These are phyloP conservation scores for Heteromormyrus szaboi DNA, from an alignment of 2,797 vertebrate species.

Conservation along the genomic window DNA sequence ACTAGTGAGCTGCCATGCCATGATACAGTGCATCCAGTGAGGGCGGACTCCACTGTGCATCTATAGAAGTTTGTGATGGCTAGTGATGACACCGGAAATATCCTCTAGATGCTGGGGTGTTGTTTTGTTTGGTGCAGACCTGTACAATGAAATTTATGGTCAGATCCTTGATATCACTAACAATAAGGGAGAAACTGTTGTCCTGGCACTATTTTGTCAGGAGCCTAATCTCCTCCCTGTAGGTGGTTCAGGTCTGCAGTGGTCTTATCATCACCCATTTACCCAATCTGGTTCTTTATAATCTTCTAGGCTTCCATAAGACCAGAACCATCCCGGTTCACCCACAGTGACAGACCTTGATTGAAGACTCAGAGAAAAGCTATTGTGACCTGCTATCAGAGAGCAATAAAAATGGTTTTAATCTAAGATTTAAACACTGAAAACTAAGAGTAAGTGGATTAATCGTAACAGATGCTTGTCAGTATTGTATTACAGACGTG, in stretches of 20 bases:
- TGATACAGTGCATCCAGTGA: not conserved
- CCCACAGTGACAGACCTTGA: not conserved
- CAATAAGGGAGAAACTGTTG: not conserved
- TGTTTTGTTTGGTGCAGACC: not conserved
- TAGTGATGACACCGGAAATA: not conserved
- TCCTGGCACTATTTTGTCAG: not conserved
- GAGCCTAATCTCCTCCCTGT: not conserved
- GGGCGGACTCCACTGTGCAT: not conserved
- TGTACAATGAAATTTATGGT: not conserved
- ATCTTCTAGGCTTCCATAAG: not conserved
- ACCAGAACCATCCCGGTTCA: not conserved
- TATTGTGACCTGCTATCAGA: not conserved
- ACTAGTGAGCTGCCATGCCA: not conserved
- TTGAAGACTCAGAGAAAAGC: not conserved
- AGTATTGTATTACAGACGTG: constrained; percentile 2
- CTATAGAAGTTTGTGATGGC: not conserved
- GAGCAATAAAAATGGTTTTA: not conserved
- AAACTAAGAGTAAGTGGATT: not conserved
- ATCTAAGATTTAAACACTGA: not conserved
- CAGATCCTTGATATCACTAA: not conserved
- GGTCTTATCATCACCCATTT: not conserved
- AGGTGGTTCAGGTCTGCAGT: not conserved
- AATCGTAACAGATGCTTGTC: not conserved
- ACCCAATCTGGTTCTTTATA: not conserved
- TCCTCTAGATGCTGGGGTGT: not conserved